Evolutionary conservation across 2,888 invertebrate genomes (phyloP).

Genomic region (Bellardia pandia): DNA sequence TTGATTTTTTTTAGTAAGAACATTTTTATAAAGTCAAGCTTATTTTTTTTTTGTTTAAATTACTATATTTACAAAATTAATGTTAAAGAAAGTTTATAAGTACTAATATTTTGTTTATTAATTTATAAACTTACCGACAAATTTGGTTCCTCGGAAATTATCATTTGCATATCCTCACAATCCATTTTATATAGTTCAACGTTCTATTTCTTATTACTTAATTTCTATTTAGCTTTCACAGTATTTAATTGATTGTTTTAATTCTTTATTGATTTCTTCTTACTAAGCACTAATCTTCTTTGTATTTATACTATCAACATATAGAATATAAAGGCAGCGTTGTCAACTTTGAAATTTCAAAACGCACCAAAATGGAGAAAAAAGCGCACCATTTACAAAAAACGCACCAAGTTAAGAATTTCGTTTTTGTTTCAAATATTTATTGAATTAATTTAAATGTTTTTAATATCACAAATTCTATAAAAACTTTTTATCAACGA

Average conservation of each 20-base stretch:
- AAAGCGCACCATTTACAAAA: too few relatives aligned
- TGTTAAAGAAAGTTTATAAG: too few relatives aligned
- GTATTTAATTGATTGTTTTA: too few relatives aligned
- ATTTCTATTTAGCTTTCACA: neutral
- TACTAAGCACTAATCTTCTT: slow-evolving; percentile 7
- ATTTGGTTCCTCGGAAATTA: slow-evolving; percentile 82
- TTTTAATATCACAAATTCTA: too few relatives aligned
- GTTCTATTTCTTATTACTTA: neutral
- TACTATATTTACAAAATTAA: slow-evolving; percentile 1
- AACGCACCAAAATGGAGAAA: too few relatives aligned
- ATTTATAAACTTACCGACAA: slow-evolving; percentile 76
- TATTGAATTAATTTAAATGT: too few relatives aligned
- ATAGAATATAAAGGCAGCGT: neutral
- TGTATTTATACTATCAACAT: slow-evolving; percentile 27
- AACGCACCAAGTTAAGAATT: too few relatives aligned
- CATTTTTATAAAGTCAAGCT: slow-evolving; percentile 15
- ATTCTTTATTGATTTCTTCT: neutral
- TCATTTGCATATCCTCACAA: slow-evolving; percentile 82
- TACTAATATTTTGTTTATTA: slow-evolving; percentile 64
- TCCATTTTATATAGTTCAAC: slow-evolving; percentile 77
- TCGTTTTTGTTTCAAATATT: too few relatives aligned
- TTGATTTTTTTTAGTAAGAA: neutral
- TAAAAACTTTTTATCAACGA: too few relatives aligned
- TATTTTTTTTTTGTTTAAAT: slow-evolving; percentile 7
- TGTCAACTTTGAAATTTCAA: neutral